Evolutionary conservation across 2,113 vertebrate species (phyloP), one percentile per base, ranked within the genome.

Genomic region (Macquaria australasica): DNA sequence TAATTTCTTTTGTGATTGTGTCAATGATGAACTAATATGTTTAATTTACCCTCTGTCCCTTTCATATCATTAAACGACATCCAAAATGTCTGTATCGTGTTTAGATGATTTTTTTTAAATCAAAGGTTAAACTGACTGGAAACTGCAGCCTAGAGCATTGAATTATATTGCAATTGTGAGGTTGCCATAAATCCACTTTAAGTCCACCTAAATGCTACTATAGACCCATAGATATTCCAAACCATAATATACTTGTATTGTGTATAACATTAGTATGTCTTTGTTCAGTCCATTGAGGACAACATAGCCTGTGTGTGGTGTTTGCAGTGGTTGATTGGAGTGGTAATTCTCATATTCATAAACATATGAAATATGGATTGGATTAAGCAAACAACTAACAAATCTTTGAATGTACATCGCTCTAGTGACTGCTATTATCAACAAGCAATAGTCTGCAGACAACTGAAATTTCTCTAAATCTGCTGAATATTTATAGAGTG

Each of bases 401-500:
- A 37, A 63, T 89, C 71, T 92, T 84, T 89, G 80, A 82, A 67
- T 77, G 83, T 83, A 89, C 85, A 83, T 71, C 71, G 81, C 83
- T 89, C 72, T 48, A 82, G 59, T 83, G 83, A 74, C 66, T 72
- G 73, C 80, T 86, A 88, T 92, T 90, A 95, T 91, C 77, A 86
- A 91, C 85, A 89, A 77, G 69, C 89, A 88, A 51, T 41, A 77
- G 55, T 86, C 78, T 70, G 81, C 60, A 89, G 82, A 93, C 87
- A 88, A 88, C 64, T 77, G n/a, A 79, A 89, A 81, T 86, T 41
- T 79, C 60, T 84, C 81, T 43, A 62, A 63, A 89, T 73, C 60
- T 66, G 34, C 23, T 94, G 84, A 92, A 93, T 94, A 94, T 94
- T 91, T 71, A 94, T 89, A 73, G 23, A 88, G 85, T 85, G 86